Base-by-base conservation (phyloP, 1,140 invertebrate species). In the Halyomorpha halys region DNA sequence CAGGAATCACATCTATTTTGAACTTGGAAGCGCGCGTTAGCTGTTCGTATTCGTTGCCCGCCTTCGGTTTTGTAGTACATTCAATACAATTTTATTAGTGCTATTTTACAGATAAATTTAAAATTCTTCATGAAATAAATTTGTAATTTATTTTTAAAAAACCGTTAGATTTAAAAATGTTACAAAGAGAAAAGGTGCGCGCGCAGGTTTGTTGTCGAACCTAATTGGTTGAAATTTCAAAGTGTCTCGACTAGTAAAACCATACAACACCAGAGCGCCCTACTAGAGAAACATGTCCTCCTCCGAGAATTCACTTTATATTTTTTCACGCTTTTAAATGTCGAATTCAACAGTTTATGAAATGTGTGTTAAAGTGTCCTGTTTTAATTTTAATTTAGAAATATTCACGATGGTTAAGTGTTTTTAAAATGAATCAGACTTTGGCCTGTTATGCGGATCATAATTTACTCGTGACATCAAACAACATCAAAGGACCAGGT, bases 401-500 rank as follows among this genome's bases (percentile, higher is more conserved):
- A 53, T 61, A 49, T 60, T 61, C 27, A 65, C 23, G 61, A 65
- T 65, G 64, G 64, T 65, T 65, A 39, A 59, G 64, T 65, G 60
- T 39, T 61, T 30, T 61, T 65, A 65, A 34, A 51, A 65, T 65
- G 64, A 51, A 27, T 61, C 44, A 34, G 30, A 49, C 44, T 61
- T 44, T 61, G 44, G n/a, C 25, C 39, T 65, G 27, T 19, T 61
- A 27, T 18, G 60, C 39, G 59, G 39, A 56, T 56, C 18, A 39
- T 39, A 39, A 23, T 56, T 51, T 62, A 53, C 61, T 54, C 59
- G 23, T 56, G 27, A 65, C 63, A 59, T 67, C 66, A 67, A 67
- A 67, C 63, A 62, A 67, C 66, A 65, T 67, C 66, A 67, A 67
- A 67, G 66, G 63, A 54, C 47, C 61, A 60, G 51, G 60, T 51